Conservation (phyloP, 2,113 vertebrate species). For the Regulus satrapa region DNA sequence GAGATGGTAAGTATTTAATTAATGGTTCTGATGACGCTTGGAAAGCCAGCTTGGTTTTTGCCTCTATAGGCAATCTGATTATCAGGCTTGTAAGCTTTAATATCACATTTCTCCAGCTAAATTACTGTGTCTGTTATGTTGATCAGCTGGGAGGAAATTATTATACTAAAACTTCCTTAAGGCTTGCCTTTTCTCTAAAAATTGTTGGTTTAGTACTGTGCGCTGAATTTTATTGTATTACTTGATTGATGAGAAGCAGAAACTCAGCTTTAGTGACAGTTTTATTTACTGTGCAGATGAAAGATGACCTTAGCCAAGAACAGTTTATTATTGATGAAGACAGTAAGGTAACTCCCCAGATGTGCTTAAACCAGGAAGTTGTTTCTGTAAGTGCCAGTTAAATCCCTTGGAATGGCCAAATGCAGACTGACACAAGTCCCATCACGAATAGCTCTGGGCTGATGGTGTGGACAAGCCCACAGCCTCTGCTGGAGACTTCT, state of each 20-base stretch:
- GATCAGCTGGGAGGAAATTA: constrained; percentile 6
- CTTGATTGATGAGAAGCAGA: constrained; percentile 20
- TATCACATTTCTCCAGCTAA: background rate
- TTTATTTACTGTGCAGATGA: constrained; percentile 28
- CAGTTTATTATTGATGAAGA: background rate
- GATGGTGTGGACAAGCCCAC: background rate
- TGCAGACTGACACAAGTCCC: background rate
- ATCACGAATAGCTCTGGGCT: background rate
- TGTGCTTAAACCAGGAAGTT: background rate
- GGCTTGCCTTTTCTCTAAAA: background rate
- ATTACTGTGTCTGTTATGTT: background rate
- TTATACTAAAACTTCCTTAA: background rate
- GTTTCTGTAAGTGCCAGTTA: background rate
- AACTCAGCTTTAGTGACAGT: background rate
- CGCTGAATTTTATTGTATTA: background rate
- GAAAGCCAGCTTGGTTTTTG: constrained; percentile 7
- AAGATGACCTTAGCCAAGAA: constrained; percentile 5
- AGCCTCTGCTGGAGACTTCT: background rate
- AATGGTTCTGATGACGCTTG: background rate
- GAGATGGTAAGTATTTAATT: background rate
- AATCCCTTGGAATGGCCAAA: background rate
- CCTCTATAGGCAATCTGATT: background rate
- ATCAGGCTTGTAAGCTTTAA: background rate
- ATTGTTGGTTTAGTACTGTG: background rate
- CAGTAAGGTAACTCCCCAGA: background rate